phyloP scores from a whole-genome alignment of 2,113 vertebrate species.

The Mus spicilegus region DNA sequence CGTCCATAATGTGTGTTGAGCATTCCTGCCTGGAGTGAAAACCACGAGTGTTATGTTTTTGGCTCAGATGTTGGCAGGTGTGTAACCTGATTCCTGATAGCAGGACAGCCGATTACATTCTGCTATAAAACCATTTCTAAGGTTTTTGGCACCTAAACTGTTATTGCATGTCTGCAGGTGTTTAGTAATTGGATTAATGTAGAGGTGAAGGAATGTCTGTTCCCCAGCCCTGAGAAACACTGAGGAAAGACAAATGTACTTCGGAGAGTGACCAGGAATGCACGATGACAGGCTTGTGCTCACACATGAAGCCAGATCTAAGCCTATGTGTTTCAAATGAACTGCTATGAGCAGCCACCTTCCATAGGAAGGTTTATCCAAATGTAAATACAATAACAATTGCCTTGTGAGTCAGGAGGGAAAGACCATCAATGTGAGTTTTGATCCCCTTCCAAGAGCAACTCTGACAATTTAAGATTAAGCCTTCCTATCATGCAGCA shows the following conservation, averaged over 20 bases:
- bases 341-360: slow-evolving; percentile 89
- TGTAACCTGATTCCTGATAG: slow-evolving; percentile 91
- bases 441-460: slow-evolving; percentile 94
- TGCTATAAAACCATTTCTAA: slow-evolving; percentile 89
- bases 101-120: slow-evolving; percentile 90
- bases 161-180: slow-evolving; percentile 96
- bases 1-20: slow-evolving; percentile 80
- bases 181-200: slow-evolving; percentile 96
- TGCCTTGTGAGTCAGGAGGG: slow-evolving; percentile 86
- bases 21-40: slow-evolving; percentile 85
- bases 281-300: slow-evolving; percentile 89
- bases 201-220: slow-evolving; percentile 92
- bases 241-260: slow-evolving; percentile 90
- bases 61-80: slow-evolving; percentile 91
- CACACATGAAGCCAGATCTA: slow-evolving; percentile 88
- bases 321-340: slow-evolving; percentile 87
- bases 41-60: slow-evolving; percentile 86
- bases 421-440: slow-evolving; percentile 85
- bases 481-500: slow-evolving; percentile 85
- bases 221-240: slow-evolving; percentile 82
- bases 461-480: slow-evolving; percentile 89
- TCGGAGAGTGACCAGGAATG: slow-evolving; percentile 89
- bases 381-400: slow-evolving; percentile 92
- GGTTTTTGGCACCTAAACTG: slow-evolving; percentile 90
- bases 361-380: slow-evolving; percentile 93